Evolutionary conservation across 2,888 invertebrate species (phyloP), one percentile per base, ranked within the genome.

Genomic region (Aelia acuminata): DNA sequence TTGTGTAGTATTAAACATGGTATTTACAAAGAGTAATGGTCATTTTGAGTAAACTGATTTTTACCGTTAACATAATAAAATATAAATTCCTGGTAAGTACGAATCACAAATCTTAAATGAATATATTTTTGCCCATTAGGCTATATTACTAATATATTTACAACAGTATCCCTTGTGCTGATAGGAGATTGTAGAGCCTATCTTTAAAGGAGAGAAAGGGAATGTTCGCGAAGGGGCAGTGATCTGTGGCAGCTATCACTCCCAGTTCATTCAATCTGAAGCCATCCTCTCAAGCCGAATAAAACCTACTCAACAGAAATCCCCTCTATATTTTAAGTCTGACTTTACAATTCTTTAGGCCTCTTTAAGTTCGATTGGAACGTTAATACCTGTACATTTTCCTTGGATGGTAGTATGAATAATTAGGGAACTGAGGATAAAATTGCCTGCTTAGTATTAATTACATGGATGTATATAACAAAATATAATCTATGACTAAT

Each of bases 221-320:
- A n/a, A 1, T 43, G n/a, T 75, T 7, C 1, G 11, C n/a, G 43
- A 13, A 47, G 43, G 10, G 4, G n/a, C 11, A 43, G 43, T 80
- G 80, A 80, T 80, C 43, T 80, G 43, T 80, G n/a, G 80, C 43
- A n/a, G n/a, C 31, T 35, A 70, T 70, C 80, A 80, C 22, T 80
- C n/a, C n/a, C 43, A 47, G 80, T 47, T 80, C 80, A 80, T 80
- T 80, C 80, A 13, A 80, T 70, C 35, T 20, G 1, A 43, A 43
- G 11, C 47, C 80, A 43, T 22, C 31, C 80, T 35, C 80, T 43
- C n/a, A n/a, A 80, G 43, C 39, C 43, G 0, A 47, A 80, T 80
- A 43, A 43, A 80, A 80, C 43, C 11, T 0, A 47, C 80, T 80
- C 80, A 43, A 80, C 43, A 43, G 3, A n/a, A 31, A 43, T n/a